Base-by-base conservation (phyloP, 92 coral and sea anemone genomes). In the Porites rus region DNA sequence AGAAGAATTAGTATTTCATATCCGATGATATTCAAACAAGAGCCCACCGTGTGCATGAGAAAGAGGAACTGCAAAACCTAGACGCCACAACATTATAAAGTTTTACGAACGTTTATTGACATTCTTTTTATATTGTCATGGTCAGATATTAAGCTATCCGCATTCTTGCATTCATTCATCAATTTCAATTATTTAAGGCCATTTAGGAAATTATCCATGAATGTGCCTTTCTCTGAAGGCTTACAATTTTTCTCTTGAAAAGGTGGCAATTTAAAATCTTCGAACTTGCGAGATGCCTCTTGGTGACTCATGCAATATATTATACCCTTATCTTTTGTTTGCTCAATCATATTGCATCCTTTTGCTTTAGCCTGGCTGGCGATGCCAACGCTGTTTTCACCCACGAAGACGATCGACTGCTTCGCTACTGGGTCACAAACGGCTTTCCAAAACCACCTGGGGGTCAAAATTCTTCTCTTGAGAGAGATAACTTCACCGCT, bases 401-500 rank as follows among this genome's bases (percentile, higher is more conserved):
- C 88, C 4, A 83, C 84, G 58, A 83, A 88, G 50, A 79, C 90
- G 10, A 72, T 46, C 4, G 92, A 89, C 62, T 85, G 86, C 61
- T 12, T 52, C 0, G 74, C 76, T 1, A 7, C 38, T 7, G 88
- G 92, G n/a, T 88, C 84, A 65, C 92, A 88, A 4, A 85, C 79
- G 8, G 89, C 92, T 56, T 89, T 89, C 92, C 92, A 89, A 84
- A 24, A 89, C 38, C 51, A 84, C 51, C 51, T 62, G 18, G 92
- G 92, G 1, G 73, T 73, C 52, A 73, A 2, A 7, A 72, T 81
- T 1, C 66, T 20, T 1, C 20, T 19, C 12, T 72, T 83, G 24
- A 83, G 17, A 69, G 0, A 4, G 70, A 83, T 83, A 2, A 2
- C 10, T 4, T 43, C 21, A 51, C 68, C 70, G 1, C 4, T 12